These are phyloP conservation scores for Ladona fulva DNA, from an alignment of 1,140 invertebrate genomes.

Conservation along the genomic window DNA sequence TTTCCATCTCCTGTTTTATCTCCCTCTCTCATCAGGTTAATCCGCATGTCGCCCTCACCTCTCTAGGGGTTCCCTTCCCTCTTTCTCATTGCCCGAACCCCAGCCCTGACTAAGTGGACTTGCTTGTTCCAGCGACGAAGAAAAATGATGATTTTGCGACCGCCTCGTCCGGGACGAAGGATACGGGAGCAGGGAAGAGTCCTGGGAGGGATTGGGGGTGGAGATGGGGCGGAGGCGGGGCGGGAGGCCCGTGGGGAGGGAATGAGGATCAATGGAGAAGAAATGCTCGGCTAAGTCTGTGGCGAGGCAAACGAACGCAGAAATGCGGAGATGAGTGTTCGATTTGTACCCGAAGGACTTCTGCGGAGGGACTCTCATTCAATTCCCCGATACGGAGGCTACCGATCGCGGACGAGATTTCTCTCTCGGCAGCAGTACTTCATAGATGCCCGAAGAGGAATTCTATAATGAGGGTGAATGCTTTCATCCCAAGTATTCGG, in stretches of 20 bases:
- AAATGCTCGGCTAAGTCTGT: background rate
- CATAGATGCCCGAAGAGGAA: too few relatives aligned
- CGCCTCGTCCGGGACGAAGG: background rate
- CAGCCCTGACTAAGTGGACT: constrained; percentile 38
- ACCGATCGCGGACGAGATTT: too few relatives aligned
- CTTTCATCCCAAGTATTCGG: too few relatives aligned
- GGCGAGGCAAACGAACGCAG: background rate
- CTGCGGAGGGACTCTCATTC: background rate
- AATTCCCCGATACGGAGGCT: background rate
- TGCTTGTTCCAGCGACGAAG: constrained; percentile 39
- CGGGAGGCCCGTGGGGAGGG: background rate
- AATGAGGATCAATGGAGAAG: background rate
- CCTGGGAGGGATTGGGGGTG: background rate
- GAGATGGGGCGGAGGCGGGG: background rate
- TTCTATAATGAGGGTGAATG: too few relatives aligned
- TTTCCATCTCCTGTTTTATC: constrained; percentile 4
- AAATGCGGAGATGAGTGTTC: background rate
- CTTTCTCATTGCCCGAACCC: background rate
- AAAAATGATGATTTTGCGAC: constrained; percentile 37
- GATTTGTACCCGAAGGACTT: background rate
- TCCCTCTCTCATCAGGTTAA: constrained; percentile 4
- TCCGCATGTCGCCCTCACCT: constrained; percentile 11
- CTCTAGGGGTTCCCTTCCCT: constrained; percentile 15
- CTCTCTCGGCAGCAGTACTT: too few relatives aligned
- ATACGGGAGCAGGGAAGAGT: background rate